Percentiles rank a stretch among this genome's conserved stretches.
These are phyloP conservation scores for Platysteira castanea DNA, from an alignment of 2,113 vertebrate genomes.

Conservation along the genomic window DNA sequence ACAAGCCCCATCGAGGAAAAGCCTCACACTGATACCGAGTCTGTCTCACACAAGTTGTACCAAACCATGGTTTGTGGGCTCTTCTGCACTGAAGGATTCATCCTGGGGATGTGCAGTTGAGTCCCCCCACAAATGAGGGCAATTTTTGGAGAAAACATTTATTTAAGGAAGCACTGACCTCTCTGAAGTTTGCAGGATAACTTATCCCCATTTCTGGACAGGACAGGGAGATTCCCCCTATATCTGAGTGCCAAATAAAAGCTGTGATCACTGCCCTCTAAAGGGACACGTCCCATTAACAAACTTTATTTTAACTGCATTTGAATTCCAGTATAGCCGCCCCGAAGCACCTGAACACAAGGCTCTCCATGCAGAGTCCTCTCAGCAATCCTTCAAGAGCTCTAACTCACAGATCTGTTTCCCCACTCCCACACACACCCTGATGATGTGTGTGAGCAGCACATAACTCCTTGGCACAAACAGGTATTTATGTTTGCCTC, in stretches of 20 bases:
- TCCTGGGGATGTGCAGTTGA: not conserved
- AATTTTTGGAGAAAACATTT: not conserved
- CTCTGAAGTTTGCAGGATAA: not conserved
- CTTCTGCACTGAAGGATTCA: not conserved
- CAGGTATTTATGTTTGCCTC: not conserved
- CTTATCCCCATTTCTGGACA: not conserved
- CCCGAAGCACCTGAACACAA: not conserved
- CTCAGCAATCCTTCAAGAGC: not conserved
- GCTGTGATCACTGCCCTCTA: not conserved
- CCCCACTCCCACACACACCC: not conserved
- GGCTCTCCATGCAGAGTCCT: not conserved
- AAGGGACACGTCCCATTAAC: not conserved
- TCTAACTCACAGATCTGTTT: not conserved
- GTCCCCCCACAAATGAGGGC: not conserved
- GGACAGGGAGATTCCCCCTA: not conserved
- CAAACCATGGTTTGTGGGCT: not conserved
- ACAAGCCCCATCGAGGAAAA: rapidly evolving
- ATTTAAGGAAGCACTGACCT: not conserved
- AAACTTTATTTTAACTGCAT: not conserved
- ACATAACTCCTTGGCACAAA: not conserved
- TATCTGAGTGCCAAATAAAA: not conserved
- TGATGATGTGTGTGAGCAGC: not conserved
- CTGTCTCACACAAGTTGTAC: rapidly evolving
- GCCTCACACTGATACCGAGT: rapidly evolving
- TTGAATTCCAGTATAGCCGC: not conserved